These are phyloP conservation scores for Solenopsis invicta DNA, from an alignment of 1,140 invertebrate species.

Conservation along the genomic window DNA sequence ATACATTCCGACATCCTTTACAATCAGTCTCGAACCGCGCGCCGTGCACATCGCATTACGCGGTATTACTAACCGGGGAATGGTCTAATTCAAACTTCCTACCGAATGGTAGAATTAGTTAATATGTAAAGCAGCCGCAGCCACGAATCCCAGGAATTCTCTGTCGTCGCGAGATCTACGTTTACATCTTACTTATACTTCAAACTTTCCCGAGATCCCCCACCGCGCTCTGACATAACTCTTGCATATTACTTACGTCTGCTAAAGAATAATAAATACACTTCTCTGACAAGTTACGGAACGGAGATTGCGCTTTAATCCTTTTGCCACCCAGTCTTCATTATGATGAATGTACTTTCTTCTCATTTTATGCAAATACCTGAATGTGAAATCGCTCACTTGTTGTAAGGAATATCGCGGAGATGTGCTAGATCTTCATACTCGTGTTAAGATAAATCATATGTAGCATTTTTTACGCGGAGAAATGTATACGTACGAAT, in stretches of 20 bases:
- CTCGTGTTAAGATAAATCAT: not conserved
- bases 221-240: conserved; percentile 46
- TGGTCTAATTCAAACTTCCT: conserved; percentile 75
- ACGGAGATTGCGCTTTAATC: conserved; percentile 48
- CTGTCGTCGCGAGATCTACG: conserved; percentile 59
- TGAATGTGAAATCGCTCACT: not conserved
- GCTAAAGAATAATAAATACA: conserved; percentile 57
- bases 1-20: conserved; percentile 65
- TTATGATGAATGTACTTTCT: conserved; percentile 33
- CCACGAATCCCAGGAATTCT: conserved; percentile 65
- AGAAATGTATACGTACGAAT: not conserved
- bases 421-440: not conserved
- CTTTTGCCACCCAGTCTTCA: conserved; percentile 20
- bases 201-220: conserved; percentile 40
- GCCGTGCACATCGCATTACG: conserved; percentile 63
- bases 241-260: conserved; percentile 50
- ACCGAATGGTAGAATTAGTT: conserved; percentile 72
- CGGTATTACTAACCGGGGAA: conserved; percentile 74
- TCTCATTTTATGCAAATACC: not conserved
- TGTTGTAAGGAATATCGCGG: not conserved
- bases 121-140: conserved; percentile 72
- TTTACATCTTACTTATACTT: conserved; percentile 63
- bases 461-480: not conserved
- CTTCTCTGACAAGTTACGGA: conserved; percentile 29
- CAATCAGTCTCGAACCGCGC: conserved; percentile 64